Evolutionary conservation across 2,888 invertebrate species (phyloP).

Genomic region (Linyphia triangularis): DNA sequence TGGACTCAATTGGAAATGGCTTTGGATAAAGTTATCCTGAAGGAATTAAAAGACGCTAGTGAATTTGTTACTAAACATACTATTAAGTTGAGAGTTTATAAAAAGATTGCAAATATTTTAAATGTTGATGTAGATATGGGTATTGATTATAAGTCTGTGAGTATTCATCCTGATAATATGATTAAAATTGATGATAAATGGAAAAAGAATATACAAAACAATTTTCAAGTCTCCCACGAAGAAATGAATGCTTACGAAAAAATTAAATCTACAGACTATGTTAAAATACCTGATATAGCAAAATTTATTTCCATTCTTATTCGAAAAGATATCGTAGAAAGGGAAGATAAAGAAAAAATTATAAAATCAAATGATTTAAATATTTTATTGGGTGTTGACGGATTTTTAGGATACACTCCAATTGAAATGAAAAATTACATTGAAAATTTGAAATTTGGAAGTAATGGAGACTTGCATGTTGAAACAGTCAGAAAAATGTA

Average conservation of each 20-base stretch:
- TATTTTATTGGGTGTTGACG: neutral
- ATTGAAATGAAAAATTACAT: constrained; percentile 17
- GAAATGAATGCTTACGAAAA: constrained; percentile 43
- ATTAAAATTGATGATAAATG: neutral
- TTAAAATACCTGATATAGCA: neutral
- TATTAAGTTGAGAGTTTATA: neutral
- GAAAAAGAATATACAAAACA: neutral
- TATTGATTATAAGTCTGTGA: neutral
- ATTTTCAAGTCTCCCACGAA: constrained; percentile 13
- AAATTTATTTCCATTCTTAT: constrained; percentile 7
- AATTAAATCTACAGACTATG: constrained; percentile 20
- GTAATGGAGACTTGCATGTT: neutral
- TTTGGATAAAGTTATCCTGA: neutral
- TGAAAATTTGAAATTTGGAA: neutral
- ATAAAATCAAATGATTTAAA: constrained; percentile 24
- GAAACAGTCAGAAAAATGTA: constrained; percentile 7
- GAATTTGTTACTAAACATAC: neutral
- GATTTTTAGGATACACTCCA: constrained; percentile 25
- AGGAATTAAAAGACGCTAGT: neutral
- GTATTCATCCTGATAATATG: neutral
- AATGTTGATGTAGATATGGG: neutral
- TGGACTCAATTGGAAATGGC: neutral
- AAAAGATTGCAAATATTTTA: neutral
- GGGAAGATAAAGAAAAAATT: constrained; percentile 39
- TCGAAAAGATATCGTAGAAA: constrained; percentile 9